Evolutionary conservation across 37 sponge, comb jelly and placozoan species (phyloP).

Genomic region (Beroe ovata): DNA sequence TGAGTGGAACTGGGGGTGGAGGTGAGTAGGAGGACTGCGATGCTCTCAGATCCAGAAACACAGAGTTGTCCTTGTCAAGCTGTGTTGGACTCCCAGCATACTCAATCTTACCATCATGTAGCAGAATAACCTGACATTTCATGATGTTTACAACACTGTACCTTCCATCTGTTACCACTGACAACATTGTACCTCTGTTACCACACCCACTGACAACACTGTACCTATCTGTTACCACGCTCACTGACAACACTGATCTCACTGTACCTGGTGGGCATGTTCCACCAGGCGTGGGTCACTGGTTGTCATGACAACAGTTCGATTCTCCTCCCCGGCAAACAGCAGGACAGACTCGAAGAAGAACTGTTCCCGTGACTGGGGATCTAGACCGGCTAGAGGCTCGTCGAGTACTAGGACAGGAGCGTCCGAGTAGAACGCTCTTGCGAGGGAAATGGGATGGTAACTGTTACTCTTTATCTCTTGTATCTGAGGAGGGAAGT

Average conservation of each 20-base stretch:
- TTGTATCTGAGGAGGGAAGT: too few relatives aligned
- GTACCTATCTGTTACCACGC: too few relatives aligned
- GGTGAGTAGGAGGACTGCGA: background rate
- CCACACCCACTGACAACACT: too few relatives aligned
- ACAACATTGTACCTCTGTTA: too few relatives aligned
- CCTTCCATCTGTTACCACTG: too few relatives aligned
- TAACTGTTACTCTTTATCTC: conserved; percentile 29
- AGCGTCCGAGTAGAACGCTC: conserved; percentile 42
- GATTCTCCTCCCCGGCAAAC: conserved; percentile 48
- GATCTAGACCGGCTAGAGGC: conserved; percentile 46
- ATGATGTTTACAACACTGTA: too few relatives aligned
- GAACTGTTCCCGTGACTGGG: conserved; percentile 60
- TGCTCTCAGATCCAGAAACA: conserved; percentile 4
- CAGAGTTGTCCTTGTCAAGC: background rate
- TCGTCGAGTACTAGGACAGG: conserved; percentile 23
- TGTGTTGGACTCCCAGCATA: conserved; percentile 6
- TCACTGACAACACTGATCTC: too few relatives aligned
- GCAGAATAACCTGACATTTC: conserved; percentile 63
- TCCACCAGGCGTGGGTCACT: conserved; percentile 21
- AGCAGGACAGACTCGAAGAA: conserved; percentile 58
- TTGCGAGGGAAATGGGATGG: conserved; percentile 65
- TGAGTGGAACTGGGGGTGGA: conserved; percentile 26
- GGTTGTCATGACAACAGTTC: conserved; percentile 59
- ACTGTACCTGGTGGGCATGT: conserved; percentile 52
- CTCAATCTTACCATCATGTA: conserved; percentile 19